Percentiles rank a stretch among this genome's conserved stretches.
phyloP scores from a whole-genome alignment of 1,140 invertebrate genomes.

The Antheraea mylitta region DNA sequence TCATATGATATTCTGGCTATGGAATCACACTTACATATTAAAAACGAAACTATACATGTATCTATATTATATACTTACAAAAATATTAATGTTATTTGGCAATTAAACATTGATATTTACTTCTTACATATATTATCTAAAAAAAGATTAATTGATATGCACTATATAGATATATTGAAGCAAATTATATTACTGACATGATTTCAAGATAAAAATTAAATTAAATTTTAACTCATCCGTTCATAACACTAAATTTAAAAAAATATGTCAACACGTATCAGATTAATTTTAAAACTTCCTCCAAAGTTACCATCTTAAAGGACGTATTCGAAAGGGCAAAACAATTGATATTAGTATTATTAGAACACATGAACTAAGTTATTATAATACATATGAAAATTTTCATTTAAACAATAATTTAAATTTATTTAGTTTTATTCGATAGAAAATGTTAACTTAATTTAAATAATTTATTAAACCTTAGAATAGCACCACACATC shows the following conservation, averaged over 20 bases:
- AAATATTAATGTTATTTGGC: neutral
- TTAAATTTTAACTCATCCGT: neutral
- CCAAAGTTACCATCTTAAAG: constrained; percentile 3
- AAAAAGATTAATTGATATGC: neutral
- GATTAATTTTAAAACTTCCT: neutral
- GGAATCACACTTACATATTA: neutral
- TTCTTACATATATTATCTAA: neutral
- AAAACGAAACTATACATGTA: neutral
- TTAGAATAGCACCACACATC: constrained; percentile 53
- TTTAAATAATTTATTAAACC: constrained; percentile 10
- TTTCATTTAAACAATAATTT: too few species aligned
- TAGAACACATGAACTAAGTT: too few species aligned
- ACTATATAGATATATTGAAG: neutral
- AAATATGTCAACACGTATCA: too few species aligned
- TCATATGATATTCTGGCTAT: neutral
- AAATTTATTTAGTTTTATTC: too few species aligned
- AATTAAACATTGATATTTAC: neutral
- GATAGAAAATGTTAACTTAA: too few species aligned
- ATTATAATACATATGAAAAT: too few species aligned
- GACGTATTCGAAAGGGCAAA: constrained; percentile 54
- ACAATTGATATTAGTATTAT: constrained; percentile 6
- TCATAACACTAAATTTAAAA: too few species aligned
- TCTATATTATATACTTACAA: neutral
- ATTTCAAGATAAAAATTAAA: neutral
- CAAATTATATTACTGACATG: neutral